Evolutionary conservation across 2,113 vertebrate species (phyloP).

Genomic region (Alexandromys fortis): DNA sequence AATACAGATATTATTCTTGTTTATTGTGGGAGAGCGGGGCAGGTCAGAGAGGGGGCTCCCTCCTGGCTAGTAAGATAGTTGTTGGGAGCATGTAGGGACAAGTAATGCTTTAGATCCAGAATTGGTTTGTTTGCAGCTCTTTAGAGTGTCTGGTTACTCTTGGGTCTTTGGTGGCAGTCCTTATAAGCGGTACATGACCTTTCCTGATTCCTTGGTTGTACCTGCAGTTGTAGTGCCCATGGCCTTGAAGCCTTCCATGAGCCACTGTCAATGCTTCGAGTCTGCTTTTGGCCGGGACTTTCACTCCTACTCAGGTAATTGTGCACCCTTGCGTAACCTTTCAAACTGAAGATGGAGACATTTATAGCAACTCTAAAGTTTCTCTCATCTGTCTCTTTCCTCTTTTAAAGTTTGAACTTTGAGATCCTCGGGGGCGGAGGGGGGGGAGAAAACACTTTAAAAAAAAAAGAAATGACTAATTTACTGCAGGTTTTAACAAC

Average conservation of each 20-base stretch:
- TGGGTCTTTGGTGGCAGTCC: constrained; percentile 43
- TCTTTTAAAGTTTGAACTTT: constrained; percentile 65
- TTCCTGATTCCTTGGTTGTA: constrained; percentile 23
- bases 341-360: constrained; percentile 46
- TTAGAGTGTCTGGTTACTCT: neutral
- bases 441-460: neutral
- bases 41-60: neutral
- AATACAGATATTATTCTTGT: neutral
- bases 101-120: neutral
- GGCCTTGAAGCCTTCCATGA: neutral
- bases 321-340: constrained; percentile 65
- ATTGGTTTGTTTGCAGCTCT: neutral
- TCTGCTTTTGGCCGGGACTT: constrained; percentile 46
- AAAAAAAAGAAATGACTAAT: constrained; percentile 44
- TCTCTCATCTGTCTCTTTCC: constrained; percentile 55
- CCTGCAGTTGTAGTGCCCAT: neutral
- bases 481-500: constrained; percentile 55
- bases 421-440: neutral
- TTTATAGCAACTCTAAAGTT: constrained; percentile 65
- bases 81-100: too few species aligned
- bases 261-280: constrained; percentile 46
- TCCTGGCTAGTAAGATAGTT: neutral
- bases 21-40: neutral
- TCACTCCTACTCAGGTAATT: constrained; percentile 65
- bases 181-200: neutral